Conservation (phyloP, 2,113 vertebrate genomes). For the Osmerus eperlanus region DNA sequence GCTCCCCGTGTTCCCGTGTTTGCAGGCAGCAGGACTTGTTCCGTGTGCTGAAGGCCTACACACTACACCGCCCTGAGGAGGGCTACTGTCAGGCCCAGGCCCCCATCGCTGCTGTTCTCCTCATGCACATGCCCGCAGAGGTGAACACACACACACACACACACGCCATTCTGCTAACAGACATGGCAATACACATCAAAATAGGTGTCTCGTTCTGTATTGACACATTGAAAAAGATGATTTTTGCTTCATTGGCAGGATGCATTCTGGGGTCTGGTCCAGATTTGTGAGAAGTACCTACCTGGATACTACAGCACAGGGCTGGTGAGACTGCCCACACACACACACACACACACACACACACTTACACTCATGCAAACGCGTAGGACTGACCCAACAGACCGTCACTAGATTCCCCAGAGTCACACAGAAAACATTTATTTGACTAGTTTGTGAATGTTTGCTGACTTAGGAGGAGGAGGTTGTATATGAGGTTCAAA, state of each 20-base stretch:
- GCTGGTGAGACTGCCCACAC: constrained; percentile 62
- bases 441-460: constrained; percentile 15
- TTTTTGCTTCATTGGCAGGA: constrained; percentile 55
- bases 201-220: not conserved
- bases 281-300: constrained; percentile 82
- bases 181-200: not conserved
- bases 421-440: not conserved
- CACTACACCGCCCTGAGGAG: constrained; percentile 88
- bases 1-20: constrained; percentile 12
- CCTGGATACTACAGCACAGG: constrained; percentile 81
- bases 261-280: constrained; percentile 79
- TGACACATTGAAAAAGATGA: not conserved
- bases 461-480: not conserved
- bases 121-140: constrained; percentile 99
- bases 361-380: constrained; percentile 1
- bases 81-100: constrained; percentile 99
- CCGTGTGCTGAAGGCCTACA: constrained; percentile 94
- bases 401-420: not conserved
- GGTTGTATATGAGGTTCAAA: not conserved
- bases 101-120: constrained; percentile 90
- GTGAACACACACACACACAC: constrained; percentile 54
- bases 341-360: not conserved
- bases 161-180: not conserved
- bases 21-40: constrained; percentile 91
- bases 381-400: not conserved